Conservation (phyloP, 2,888 invertebrate species). For the Clusia tigrina region DNA sequence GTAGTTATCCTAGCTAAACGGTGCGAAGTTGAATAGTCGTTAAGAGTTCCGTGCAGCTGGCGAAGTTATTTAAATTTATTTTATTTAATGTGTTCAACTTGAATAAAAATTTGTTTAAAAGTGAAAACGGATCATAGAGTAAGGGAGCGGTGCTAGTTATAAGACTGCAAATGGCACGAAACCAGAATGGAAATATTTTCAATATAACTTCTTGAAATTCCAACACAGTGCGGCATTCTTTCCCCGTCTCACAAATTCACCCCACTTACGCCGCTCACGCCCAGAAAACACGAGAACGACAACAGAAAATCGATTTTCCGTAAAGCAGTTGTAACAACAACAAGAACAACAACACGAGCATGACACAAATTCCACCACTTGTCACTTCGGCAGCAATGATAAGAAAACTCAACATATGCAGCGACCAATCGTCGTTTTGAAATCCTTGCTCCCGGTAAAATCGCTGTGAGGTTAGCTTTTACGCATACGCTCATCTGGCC, state of each 20-base stretch:
- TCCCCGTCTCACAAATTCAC: not conserved
- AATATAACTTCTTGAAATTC: constrained; percentile 19
- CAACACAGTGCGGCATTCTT: constrained; percentile 20
- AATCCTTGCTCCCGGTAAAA: not conserved
- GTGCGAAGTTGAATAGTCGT: constrained; percentile 6
- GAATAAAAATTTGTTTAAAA: too few species aligned
- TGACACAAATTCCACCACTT: constrained; percentile 9
- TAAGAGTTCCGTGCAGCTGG: too few species aligned
- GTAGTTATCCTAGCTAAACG: constrained; percentile 13
- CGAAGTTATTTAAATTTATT: too few species aligned
- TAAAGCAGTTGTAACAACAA: constrained; percentile 16
- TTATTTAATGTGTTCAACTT: too few species aligned
- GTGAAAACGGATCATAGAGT: too few species aligned
- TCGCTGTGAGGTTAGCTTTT: not conserved
- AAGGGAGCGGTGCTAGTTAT: too few species aligned
- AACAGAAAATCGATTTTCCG: constrained; percentile 32
- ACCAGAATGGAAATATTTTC: too few species aligned
- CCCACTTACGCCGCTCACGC: not conserved
- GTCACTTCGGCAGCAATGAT: constrained; percentile 2
- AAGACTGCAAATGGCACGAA: too few species aligned
- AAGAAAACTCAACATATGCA: too few species aligned
- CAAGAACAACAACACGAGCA: constrained; percentile 42
- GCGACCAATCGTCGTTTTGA: too few species aligned
- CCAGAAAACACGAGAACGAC: not conserved
- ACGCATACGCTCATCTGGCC: too few species aligned